phyloP scores from a whole-genome alignment of 2,888 invertebrate species.

The Charanyca ferruginea region DNA sequence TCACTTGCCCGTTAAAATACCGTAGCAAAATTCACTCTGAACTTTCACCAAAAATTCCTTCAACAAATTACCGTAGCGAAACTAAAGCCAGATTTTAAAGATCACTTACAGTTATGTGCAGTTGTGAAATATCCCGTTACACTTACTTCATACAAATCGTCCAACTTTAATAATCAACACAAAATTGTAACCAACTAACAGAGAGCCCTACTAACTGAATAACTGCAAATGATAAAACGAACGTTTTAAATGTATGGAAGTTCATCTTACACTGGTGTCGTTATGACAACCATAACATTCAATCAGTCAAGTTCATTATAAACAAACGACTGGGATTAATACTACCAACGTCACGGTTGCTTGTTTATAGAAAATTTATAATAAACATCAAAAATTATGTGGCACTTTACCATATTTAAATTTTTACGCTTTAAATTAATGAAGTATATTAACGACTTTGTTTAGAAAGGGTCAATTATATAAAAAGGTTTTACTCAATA shows the following conservation, averaged over 20 bases:
- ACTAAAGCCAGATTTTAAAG: conserved; percentile 42
- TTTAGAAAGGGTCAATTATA: conserved; percentile 46
- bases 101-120: conserved; percentile 34
- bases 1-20: conserved; percentile 6
- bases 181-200: conserved; percentile 42
- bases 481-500: conserved; percentile 34
- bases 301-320: conserved; percentile 78
- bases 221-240: conserved; percentile 9
- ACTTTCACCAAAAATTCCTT: conserved; percentile 37
- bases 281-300: conserved; percentile 73
- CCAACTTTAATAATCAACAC: conserved; percentile 59
- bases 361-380: conserved; percentile 74
- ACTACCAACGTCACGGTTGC: conserved; percentile 66
- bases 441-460: conserved; percentile 49
- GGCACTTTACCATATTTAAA: conserved; percentile 74
- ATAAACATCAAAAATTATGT: conserved; percentile 75
- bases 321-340: conserved; percentile 69
- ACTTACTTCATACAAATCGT: conserved; percentile 52
- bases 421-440: conserved; percentile 69
- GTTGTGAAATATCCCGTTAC: conserved; percentile 54
- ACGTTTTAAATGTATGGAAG: conserved; percentile 54
- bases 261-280: conserved; percentile 63
- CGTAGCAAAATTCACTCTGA: conserved; percentile 2
- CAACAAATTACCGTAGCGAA: conserved; percentile 32
- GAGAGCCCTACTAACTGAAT: conserved; percentile 22